Percentiles rank a stretch among this genome's conserved stretches.
These are phyloP conservation scores for Cantharis nigra DNA, from an alignment of 2,888 invertebrate genomes.

Conservation along the genomic window DNA sequence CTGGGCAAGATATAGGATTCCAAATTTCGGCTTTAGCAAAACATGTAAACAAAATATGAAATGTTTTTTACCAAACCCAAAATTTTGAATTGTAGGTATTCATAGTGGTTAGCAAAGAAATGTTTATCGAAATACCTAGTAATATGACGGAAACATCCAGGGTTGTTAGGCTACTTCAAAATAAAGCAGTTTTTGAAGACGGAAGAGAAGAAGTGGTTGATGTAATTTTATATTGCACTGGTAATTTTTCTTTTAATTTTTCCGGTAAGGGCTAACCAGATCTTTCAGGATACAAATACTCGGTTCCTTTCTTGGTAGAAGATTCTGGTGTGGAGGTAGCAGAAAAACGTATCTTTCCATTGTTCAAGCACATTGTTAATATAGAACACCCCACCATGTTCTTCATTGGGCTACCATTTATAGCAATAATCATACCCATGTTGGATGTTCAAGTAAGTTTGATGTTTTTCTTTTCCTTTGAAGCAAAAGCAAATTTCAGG, in stretches of 20 bases:
- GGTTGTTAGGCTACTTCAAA: slow-evolving; percentile 56
- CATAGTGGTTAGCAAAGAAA: slow-evolving; percentile 40
- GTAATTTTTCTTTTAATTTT: slow-evolving; percentile 48
- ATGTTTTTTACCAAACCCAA: background rate
- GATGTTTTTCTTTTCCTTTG: no score
- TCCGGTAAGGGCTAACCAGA: background rate
- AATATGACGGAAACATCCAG: slow-evolving; percentile 62
- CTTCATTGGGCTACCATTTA: slow-evolving; percentile 76
- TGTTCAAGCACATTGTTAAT: slow-evolving; percentile 87
- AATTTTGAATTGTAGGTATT: slow-evolving; percentile 45
- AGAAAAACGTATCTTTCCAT: slow-evolving; percentile 79
- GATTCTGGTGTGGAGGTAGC: slow-evolving; percentile 71
- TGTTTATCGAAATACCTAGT: slow-evolving; percentile 45
- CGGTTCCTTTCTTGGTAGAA: slow-evolving; percentile 58
- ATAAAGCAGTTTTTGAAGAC: slow-evolving; percentile 64
- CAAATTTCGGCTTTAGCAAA: slow-evolving; percentile 66
- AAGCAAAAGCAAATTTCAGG: no score
- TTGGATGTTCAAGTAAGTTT: slow-evolving; percentile 79
- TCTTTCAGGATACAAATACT: slow-evolving; percentile 57
- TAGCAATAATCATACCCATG: slow-evolving; percentile 61
- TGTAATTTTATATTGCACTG: slow-evolving; percentile 73
- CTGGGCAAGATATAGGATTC: slow-evolving; percentile 76
- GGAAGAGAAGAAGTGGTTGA: slow-evolving; percentile 65
- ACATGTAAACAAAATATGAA: background rate
- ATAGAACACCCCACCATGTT: slow-evolving; percentile 79